Percentiles rank a stretch among this genome's conserved stretches.
phyloP scores from a whole-genome alignment of 2,113 vertebrate genomes.

The Melanotaenia duboulayi region DNA sequence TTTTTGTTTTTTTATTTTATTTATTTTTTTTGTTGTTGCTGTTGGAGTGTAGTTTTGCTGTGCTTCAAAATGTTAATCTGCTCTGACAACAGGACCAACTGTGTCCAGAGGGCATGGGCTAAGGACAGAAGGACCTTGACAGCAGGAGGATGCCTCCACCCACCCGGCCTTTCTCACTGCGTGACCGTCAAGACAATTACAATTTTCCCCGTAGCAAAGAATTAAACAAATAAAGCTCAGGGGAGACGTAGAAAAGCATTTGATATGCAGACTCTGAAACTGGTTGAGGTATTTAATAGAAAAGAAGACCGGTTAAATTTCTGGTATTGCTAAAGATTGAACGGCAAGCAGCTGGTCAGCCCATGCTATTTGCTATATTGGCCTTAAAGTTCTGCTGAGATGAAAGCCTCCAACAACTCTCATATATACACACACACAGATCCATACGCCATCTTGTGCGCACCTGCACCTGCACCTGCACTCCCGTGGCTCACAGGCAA shows the following conservation, averaged over 20 bases:
- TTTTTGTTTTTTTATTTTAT: neutral
- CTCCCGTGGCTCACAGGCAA: slow-evolving; percentile 53
- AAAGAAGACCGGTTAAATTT: slow-evolving; percentile 10
- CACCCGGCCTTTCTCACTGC: slow-evolving; percentile 47
- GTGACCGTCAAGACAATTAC: slow-evolving; percentile 72
- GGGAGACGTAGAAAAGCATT: slow-evolving; percentile 37
- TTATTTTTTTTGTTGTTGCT: slow-evolving; percentile 14
- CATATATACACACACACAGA: slow-evolving; percentile 18
- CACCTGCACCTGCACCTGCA: slow-evolving; percentile 53
- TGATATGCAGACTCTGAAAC: slow-evolving; percentile 19
- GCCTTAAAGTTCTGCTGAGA: slow-evolving; percentile 62
- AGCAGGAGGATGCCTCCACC: slow-evolving; percentile 56
- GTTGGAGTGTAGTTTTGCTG: slow-evolving; percentile 39
- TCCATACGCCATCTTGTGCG: slow-evolving; percentile 23
- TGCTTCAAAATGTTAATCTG: slow-evolving; percentile 71
- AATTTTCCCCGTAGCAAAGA: slow-evolving; percentile 36
- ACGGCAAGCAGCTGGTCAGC: slow-evolving; percentile 61
- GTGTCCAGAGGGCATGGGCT: slow-evolving; percentile 64
- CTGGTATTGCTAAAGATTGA: slow-evolving; percentile 49
- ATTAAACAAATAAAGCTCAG: slow-evolving; percentile 60
- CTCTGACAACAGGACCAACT: slow-evolving; percentile 75
- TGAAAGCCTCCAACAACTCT: slow-evolving; percentile 49
- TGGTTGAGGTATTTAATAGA: slow-evolving; percentile 9
- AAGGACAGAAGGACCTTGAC: slow-evolving; percentile 79
- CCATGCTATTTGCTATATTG: slow-evolving; percentile 63